These are phyloP conservation scores for Sesia apiformis DNA, from an alignment of 2,888 invertebrate genomes.

Conservation along the genomic window DNA sequence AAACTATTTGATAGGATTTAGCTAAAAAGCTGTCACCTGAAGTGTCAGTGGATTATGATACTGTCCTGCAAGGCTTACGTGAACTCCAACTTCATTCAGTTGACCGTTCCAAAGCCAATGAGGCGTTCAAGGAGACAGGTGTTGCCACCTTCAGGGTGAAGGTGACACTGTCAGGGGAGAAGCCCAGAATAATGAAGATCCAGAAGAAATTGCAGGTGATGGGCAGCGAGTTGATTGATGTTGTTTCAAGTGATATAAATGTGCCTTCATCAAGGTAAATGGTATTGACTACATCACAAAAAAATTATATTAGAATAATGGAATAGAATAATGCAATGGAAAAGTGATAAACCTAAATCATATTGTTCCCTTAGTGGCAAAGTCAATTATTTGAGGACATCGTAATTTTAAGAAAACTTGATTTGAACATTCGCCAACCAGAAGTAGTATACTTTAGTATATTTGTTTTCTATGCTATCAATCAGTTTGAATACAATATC, in stretches of 20 bases:
- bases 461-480: no score
- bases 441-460: no score
- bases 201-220: constrained; percentile 69
- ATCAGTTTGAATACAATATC: no score
- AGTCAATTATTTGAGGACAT: no score
- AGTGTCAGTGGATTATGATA: constrained; percentile 65
- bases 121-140: constrained; percentile 80
- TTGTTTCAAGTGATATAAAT: constrained; percentile 64
- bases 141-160: constrained; percentile 82
- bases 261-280: constrained; percentile 48
- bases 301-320: no score
- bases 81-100: constrained; percentile 81
- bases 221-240: constrained; percentile 71
- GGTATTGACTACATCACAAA: background rate
- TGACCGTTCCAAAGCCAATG: constrained; percentile 80
- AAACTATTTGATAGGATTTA: constrained; percentile 66
- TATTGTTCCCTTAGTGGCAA: no score
- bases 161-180: constrained; percentile 69
- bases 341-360: no score
- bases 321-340: no score
- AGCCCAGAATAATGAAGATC: constrained; percentile 63
- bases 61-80: constrained; percentile 70
- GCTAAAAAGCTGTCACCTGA: constrained; percentile 72
- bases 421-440: no score
- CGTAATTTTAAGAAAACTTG: no score